phyloP scores from a whole-genome alignment of 2,888 invertebrate species.

The Xanthia togata region DNA sequence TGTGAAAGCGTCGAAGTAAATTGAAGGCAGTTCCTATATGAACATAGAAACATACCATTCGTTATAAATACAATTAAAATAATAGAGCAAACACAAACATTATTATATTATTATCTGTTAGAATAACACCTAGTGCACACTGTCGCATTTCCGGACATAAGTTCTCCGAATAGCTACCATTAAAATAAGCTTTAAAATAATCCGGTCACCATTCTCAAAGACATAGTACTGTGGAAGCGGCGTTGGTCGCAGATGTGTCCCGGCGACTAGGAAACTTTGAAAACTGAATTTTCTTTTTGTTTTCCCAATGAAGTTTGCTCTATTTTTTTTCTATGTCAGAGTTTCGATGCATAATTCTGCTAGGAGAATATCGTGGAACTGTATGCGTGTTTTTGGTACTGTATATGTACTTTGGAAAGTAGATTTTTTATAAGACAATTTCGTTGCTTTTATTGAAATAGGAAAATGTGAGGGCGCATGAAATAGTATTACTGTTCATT shows the following conservation, averaged over 20 bases:
- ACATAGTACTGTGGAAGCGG: conserved; percentile 71
- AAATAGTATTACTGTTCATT: not conserved
- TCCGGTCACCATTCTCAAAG: conserved; percentile 74
- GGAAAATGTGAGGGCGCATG: not conserved
- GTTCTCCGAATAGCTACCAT: conserved; percentile 74
- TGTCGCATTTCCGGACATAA: conserved; percentile 72
- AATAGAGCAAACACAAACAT: conserved; percentile 31
- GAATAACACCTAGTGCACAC: conserved; percentile 65
- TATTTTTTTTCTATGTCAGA: conserved; percentile 36
- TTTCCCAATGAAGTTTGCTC: conserved; percentile 46
- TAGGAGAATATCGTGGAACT: not conserved
- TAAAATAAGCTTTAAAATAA: conserved; percentile 83
- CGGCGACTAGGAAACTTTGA: conserved; percentile 58
- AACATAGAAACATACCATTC: not conserved
- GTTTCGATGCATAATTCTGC: conserved; percentile 45
- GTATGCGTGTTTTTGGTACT: not conserved
- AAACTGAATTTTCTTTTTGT: conserved; percentile 63
- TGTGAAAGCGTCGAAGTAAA: not conserved
- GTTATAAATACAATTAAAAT: conserved; percentile 3
- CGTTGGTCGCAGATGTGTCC: conserved; percentile 73
- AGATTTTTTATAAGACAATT: accelerated
- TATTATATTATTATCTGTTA: conserved; percentile 55
- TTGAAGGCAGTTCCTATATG: not conserved
- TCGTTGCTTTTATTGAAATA: not conserved
- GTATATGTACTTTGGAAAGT: not conserved